Conservation (phyloP, 2,888 invertebrate species). For the Dioctria rufipes region DNA sequence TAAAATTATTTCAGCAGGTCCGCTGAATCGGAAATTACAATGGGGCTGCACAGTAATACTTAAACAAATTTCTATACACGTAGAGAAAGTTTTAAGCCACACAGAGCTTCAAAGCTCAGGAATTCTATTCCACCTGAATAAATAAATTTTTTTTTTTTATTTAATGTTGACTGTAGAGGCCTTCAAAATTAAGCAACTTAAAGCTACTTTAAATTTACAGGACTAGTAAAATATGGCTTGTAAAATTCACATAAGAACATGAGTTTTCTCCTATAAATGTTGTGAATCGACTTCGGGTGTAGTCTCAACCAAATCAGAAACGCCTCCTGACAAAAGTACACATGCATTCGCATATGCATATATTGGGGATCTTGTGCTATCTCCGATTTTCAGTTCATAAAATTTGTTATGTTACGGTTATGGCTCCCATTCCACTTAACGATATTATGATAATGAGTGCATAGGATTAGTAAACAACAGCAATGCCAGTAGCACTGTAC, state of each 20-base stretch:
- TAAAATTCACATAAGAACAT: too few species aligned
- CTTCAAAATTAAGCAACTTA: too few species aligned
- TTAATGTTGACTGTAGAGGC: too few species aligned
- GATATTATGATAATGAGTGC: background rate
- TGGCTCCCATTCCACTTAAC: background rate
- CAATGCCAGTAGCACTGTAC: background rate
- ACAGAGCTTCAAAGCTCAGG: background rate
- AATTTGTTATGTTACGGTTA: conserved; percentile 7
- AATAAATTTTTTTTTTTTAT: background rate
- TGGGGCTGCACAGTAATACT: conserved; percentile 24
- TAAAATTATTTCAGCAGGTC: conserved; percentile 13
- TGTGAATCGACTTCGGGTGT: too few species aligned
- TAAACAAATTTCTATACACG: conserved; percentile 30
- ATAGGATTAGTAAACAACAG: background rate
- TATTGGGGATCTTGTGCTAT: background rate
- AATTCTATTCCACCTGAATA: conserved; percentile 39
- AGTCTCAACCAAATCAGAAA: background rate
- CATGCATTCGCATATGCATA: background rate
- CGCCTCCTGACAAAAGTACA: conserved; percentile 21
- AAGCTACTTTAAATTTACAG: too few species aligned
- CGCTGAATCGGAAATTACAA: conserved; percentile 38
- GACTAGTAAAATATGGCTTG: too few species aligned
- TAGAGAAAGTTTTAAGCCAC: conserved; percentile 33
- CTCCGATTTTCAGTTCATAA: conserved; percentile 12
- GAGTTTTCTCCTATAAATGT: too few species aligned